Base-by-base conservation (phyloP, 2,113 vertebrate species). In the Beaufortia kweichowensis region DNA sequence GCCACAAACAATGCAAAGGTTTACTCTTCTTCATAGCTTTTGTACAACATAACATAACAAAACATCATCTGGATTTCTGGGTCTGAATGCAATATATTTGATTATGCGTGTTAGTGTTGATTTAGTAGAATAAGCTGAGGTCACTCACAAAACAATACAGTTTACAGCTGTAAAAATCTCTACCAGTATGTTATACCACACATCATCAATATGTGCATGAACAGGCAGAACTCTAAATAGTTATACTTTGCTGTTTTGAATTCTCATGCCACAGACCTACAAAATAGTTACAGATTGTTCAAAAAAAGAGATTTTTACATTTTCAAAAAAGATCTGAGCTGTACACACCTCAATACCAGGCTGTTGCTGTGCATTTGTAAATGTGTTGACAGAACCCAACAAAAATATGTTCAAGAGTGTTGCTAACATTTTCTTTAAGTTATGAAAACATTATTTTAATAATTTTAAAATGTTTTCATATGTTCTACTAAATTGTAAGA, bases 1-100 rank as follows among this genome's bases (percentile, higher is more conserved):
- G 11, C 3, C 66, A 19, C 41, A 64, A 79, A 61, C 15, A 53
- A 15, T 14, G 3, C 72, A 39, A 39, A 33, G 11, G 39, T 74
- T 11, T 14, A 17, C 15, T 26, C 15, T 14, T 28, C 14, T 46
- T 46, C 12, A 15, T 15, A 46, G 15, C 4, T 14, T 46, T n/a
- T n/a, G n/a, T n/a, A n/a, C n/a, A n/a, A 46, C 15, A 46, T 14
- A 46, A 17, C 0, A 46, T 46, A 14, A 46, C 9, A 9, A 5
- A 17, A 15, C 3, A 14, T 46, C 15, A 46, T 46, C 5, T 46
- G 3, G 15, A 39, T 39, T 39, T 2, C 2, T 17, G 43, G 15
- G 43, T 46, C 43, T 46, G 3, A 6, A 17, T 8, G 6, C 19
- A n/a, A 6, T 9, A 11, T 39, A 63, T 6, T 39, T 39, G 61